phyloP scores from a whole-genome alignment of 2,113 vertebrate species.

The Crotalus tigris region DNA sequence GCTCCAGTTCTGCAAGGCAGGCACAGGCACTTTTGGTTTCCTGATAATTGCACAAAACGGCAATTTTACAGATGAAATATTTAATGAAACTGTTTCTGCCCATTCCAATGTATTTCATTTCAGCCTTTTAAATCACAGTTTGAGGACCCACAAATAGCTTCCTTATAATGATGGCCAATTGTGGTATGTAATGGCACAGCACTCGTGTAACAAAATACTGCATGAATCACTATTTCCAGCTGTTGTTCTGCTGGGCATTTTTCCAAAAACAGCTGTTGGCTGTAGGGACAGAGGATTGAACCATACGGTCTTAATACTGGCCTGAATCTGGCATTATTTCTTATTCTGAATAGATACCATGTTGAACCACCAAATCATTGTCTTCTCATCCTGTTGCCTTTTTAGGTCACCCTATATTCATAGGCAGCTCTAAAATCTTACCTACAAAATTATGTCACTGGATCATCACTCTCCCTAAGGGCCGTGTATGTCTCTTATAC shows the following conservation, averaged over 20 bases:
- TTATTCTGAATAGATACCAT: conserved; percentile 52
- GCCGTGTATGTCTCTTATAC: conserved; percentile 50
- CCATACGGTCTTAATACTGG: conserved; percentile 8
- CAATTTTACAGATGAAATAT: not conserved
- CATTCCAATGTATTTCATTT: conserved; percentile 57
- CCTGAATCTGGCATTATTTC: conserved; percentile 4
- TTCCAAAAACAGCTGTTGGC: conserved; percentile 19
- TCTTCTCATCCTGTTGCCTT: conserved; percentile 36
- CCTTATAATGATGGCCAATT: conserved; percentile 39
- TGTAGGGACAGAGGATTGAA: not conserved
- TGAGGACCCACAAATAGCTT: conserved; percentile 55
- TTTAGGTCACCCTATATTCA: conserved; percentile 10
- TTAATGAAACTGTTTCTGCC: conserved; percentile 11
- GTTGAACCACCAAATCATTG: conserved; percentile 34
- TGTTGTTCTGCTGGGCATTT: conserved; percentile 33
- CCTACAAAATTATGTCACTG: conserved; percentile 35
- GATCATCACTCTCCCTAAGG: conserved; percentile 28
- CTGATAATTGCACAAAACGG: conserved; percentile 59
- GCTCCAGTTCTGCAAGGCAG: conserved; percentile 49
- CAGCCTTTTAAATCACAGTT: conserved; percentile 28
- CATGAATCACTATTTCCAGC: conserved; percentile 51
- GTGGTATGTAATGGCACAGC: conserved; percentile 63
- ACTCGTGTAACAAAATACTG: conserved; percentile 21
- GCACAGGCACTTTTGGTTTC: conserved; percentile 72
- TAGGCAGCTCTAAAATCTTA: not conserved